Evolutionary conservation across 2,888 invertebrate genomes (phyloP).

Genomic region (Sesamia inferens): DNA sequence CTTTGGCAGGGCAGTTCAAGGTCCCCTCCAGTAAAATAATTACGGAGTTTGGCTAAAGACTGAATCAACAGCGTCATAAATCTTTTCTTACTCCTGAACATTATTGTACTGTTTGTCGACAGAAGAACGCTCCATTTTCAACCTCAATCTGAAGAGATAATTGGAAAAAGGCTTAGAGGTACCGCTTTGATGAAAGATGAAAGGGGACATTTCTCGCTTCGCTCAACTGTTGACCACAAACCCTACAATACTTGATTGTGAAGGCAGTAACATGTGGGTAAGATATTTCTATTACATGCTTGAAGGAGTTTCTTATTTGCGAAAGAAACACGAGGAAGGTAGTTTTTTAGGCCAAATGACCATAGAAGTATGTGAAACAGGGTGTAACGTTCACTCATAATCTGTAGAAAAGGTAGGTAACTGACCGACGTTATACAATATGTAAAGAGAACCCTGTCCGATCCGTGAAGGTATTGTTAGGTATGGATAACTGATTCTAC

Average conservation of each 20-base stretch:
- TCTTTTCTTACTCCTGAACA: slow-evolving; percentile 20
- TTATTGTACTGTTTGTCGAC: slow-evolving; percentile 43
- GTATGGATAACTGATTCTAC: too few species aligned
- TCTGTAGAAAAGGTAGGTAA: not conserved
- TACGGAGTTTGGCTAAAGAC: slow-evolving; percentile 9
- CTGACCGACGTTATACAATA: not conserved
- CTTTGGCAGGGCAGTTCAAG: not conserved
- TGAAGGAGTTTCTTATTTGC: not conserved
- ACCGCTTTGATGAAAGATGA: slow-evolving; percentile 15
- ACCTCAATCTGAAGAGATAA: slow-evolving; percentile 45
- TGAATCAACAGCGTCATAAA: slow-evolving; percentile 23
- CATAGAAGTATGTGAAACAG: not conserved
- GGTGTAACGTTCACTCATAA: not conserved
- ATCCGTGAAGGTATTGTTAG: too few species aligned
- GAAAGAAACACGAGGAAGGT: not conserved
- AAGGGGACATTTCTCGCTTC: slow-evolving; percentile 9
- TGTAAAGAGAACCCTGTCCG: too few species aligned
- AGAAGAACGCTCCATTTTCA: slow-evolving; percentile 42
- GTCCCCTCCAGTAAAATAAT: slow-evolving; percentile 15
- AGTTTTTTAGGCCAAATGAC: not conserved
- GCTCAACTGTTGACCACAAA: not conserved
- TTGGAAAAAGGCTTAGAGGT: slow-evolving; percentile 50
- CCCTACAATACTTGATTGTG: not conserved
- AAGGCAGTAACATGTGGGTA: not conserved
- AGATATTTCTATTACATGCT: not conserved